These are phyloP conservation scores for Achlya flavicornis DNA, from an alignment of 2,888 invertebrate genomes.

Conservation along the genomic window DNA sequence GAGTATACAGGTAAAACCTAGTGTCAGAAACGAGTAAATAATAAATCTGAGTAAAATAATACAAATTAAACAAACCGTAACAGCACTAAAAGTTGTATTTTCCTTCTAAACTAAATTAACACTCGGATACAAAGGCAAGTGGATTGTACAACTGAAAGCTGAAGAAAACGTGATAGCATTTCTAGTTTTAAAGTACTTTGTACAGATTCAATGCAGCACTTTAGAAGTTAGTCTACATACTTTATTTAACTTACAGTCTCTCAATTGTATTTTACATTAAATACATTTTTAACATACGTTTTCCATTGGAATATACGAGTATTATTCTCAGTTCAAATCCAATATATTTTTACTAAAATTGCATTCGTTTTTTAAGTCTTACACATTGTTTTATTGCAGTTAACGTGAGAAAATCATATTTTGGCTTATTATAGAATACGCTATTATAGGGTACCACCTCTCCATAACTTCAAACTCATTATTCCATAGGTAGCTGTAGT, in stretches of 20 bases:
- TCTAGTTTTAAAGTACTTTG: background rate
- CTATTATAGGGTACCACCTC: no score
- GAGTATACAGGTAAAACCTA: no score
- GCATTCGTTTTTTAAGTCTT: no score
- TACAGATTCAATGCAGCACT: constrained; percentile 1
- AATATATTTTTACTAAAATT: no score
- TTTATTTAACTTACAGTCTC: background rate
- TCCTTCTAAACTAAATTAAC: background rate
- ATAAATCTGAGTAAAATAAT: background rate
- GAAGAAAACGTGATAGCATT: constrained; percentile 5
- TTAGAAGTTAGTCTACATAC: background rate
- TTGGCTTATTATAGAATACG: no score
- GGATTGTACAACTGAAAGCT: background rate
- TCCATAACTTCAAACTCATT: background rate
- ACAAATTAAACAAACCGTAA: background rate
- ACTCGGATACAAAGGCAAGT: background rate
- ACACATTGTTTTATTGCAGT: no score
- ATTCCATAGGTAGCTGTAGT: background rate
- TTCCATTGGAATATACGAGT: background rate
- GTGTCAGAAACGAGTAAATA: background rate
- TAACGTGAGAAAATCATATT: no score
- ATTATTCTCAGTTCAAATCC: no score
- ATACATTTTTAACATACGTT: background rate
- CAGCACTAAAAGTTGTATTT: background rate
- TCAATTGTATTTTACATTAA: no score